Evolutionary conservation across 2,797 vertebrate species (phyloP).

Genomic region (Lagocephalus sceleratus): DNA sequence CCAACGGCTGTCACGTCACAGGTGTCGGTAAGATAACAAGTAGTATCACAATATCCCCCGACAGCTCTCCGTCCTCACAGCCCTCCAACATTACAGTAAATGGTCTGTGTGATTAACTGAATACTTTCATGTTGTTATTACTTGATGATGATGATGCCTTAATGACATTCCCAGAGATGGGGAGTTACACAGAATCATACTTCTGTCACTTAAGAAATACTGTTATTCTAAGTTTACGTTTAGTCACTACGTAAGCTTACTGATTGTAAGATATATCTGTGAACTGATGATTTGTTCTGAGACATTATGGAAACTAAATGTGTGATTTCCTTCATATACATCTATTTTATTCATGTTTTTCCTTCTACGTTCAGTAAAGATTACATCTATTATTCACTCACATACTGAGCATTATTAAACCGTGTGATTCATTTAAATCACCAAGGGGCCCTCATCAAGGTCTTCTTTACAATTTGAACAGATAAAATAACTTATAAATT

Average conservation of each 20-base stretch:
- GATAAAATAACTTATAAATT: too few species aligned
- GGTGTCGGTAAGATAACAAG: conserved; percentile 92
- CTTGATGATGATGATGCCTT: not conserved
- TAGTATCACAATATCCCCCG: conserved; percentile 90
- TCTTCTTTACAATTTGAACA: too few species aligned
- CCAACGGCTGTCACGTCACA: conserved; percentile 84
- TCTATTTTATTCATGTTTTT: not conserved
- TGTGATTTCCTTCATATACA: not conserved
- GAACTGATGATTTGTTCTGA: not conserved
- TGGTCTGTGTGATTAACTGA: conserved; percentile 60
- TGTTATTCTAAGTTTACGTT: too few species aligned
- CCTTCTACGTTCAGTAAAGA: not conserved
- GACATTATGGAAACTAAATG: conserved; percentile 1
- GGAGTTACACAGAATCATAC: conserved; percentile 1
- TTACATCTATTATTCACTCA: not conserved
- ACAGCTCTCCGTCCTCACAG: conserved; percentile 55
- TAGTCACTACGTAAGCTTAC: not conserved
- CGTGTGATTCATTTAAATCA: too few species aligned
- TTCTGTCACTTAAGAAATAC: not conserved
- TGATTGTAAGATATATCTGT: conserved; percentile 11
- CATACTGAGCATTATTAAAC: conserved; percentile 2
- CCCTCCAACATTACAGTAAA: conserved; percentile 63
- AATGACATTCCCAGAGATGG: not conserved
- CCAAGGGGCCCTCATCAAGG: too few species aligned
- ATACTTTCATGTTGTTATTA: not conserved